phyloP scores from a whole-genome alignment of 2,888 invertebrate species.

The Chironomus riparius region DNA sequence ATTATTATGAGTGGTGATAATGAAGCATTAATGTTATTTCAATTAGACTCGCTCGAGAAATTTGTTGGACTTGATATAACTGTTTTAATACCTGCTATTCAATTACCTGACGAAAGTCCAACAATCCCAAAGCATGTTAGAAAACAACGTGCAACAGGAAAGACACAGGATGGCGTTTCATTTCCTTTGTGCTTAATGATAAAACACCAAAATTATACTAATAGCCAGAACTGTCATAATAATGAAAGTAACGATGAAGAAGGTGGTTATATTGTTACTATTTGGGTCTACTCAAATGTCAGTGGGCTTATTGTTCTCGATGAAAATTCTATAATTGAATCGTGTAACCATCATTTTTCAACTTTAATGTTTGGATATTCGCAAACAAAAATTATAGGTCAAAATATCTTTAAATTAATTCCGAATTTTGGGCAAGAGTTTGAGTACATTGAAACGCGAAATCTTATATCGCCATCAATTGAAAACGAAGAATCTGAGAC shows the following conservation, averaged over 20 bases:
- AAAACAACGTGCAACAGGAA: slow-evolving; percentile 57
- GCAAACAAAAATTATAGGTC: slow-evolving; percentile 50
- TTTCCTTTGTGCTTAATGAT: slow-evolving; percentile 54
- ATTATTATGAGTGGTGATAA: slow-evolving; percentile 34
- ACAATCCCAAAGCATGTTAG: slow-evolving; percentile 43
- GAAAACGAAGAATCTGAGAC: slow-evolving; percentile 46
- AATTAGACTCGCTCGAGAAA: slow-evolving; percentile 46
- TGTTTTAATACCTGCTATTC: slow-evolving; percentile 47
- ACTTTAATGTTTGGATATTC: slow-evolving; percentile 56
- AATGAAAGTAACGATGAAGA: slow-evolving; percentile 29
- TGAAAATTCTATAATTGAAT: slow-evolving; percentile 52
- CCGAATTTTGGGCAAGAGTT: slow-evolving; percentile 54
- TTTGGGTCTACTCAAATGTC: slow-evolving; percentile 52
- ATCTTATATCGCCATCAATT: slow-evolving; percentile 46
- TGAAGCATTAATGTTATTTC: slow-evolving; percentile 47
- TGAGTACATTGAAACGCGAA: slow-evolving; percentile 44
- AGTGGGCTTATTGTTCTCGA: slow-evolving; percentile 57
- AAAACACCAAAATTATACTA: slow-evolving; percentile 33
- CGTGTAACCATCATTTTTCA: slow-evolving; percentile 58
- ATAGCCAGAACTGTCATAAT: too few species aligned
- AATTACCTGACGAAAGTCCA: slow-evolving; percentile 41
- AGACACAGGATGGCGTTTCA: slow-evolving; percentile 52
- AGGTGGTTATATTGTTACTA: slow-evolving; percentile 31
- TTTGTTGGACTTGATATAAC: slow-evolving; percentile 45
- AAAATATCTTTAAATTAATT: slow-evolving; percentile 49